Conservation (phyloP, 2,113 vertebrate genomes). For the Calonectris borealis region DNA sequence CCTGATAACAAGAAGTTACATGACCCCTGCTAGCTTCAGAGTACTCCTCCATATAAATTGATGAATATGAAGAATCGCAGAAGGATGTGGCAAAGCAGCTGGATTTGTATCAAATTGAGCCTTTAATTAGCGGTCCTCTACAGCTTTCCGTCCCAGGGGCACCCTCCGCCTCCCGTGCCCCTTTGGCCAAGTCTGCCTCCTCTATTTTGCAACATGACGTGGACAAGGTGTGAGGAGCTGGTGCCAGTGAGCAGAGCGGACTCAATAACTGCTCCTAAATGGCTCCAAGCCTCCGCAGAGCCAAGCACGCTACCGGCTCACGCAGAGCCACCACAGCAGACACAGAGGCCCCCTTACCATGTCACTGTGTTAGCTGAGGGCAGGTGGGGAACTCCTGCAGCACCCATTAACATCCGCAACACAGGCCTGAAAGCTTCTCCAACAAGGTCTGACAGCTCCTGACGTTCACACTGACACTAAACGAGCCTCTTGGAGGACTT, state of each 20-base stretch:
- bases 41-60: background rate
- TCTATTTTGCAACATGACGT: background rate
- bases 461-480: background rate
- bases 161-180: background rate
- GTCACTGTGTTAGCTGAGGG: fast-evolving
- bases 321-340: background rate
- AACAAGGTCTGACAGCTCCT: slow-evolving; percentile 10
- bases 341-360: background rate
- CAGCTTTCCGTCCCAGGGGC: background rate
- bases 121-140: background rate
- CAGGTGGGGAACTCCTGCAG: background rate
- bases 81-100: slow-evolving; percentile 17
- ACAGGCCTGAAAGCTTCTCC: background rate
- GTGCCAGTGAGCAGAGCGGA: background rate
- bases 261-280: background rate
- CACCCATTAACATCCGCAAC: background rate
- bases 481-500: background rate
- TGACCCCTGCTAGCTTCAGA: slow-evolving; percentile 17
- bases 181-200: background rate
- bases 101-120: background rate
- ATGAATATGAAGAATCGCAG: slow-evolving; percentile 7
- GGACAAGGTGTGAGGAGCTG: background rate
- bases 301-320: background rate
- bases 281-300: background rate
- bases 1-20: slow-evolving; percentile 27